phyloP scores from a whole-genome alignment of 2,888 invertebrate genomes.

The Ditylenchus weischeri region DNA sequence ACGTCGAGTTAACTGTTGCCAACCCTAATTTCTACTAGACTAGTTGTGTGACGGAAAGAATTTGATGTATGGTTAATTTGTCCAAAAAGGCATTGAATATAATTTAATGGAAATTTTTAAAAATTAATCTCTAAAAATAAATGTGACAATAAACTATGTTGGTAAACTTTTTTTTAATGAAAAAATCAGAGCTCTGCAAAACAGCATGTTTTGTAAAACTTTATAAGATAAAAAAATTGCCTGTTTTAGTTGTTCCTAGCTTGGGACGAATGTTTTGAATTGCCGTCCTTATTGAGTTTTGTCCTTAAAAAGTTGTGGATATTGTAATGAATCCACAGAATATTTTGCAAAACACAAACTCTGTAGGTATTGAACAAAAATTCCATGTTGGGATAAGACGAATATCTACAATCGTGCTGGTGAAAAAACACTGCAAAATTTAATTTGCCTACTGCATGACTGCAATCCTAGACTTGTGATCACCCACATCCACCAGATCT shows the following conservation, averaged over 20 bases:
- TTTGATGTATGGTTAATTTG: no score
- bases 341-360: constrained; percentile 17
- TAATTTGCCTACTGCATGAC: constrained; percentile 41
- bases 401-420: no score
- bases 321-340: constrained; percentile 1
- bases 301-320: constrained; percentile 14
- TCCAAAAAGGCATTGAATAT: no score
- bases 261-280: constrained; percentile 38
- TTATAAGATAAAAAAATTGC: constrained; percentile 10
- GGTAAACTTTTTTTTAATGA: no score
- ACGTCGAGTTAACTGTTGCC: no score
- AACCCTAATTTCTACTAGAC: no score
- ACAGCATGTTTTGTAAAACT: no score
- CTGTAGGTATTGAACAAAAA: constrained; percentile 37
- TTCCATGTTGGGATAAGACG: constrained; percentile 37
- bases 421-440: background rate
- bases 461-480: constrained; percentile 40
- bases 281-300: constrained; percentile 27
- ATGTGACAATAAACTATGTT: no score
- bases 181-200: no score
- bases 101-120: no score
- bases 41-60: no score
- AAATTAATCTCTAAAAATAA: no score
- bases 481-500: constrained; percentile 37
- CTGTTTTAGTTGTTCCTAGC: constrained; percentile 44